A percentile compares a stretch with the other conserved stretches of the same genome.
These are phyloP conservation scores for Drosophila rellima DNA, from an alignment of 2,888 invertebrate genomes.

Conservation along the genomic window DNA sequence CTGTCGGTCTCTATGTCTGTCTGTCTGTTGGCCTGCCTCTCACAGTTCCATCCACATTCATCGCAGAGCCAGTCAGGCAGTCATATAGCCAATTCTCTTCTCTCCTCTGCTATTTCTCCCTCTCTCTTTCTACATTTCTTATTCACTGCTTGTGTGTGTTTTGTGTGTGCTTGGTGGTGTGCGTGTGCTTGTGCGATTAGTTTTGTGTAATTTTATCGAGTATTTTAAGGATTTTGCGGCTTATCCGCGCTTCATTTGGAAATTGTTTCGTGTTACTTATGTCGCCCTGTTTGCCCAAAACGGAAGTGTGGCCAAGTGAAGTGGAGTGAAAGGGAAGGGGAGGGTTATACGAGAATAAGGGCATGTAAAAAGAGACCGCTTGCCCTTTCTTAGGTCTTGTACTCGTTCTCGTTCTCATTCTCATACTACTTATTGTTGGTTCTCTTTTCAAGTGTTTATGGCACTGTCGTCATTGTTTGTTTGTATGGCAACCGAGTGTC, in stretches of 20 bases:
- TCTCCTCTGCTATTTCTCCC: constrained; percentile 13
- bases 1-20: constrained; percentile 32
- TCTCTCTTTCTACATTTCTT: constrained; percentile 11
- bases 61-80: constrained; percentile 36
- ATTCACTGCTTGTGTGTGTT: constrained; percentile 19
- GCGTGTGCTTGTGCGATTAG: constrained; percentile 82
- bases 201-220: constrained; percentile 85
- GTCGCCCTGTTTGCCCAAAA: constrained; percentile 54
- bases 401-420: constrained; percentile 21
- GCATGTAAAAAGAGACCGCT: constrained; percentile 56
- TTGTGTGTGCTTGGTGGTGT: constrained; percentile 38
- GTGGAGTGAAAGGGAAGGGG: constrained; percentile 10
- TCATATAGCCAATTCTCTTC: constrained; percentile 59
- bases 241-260: constrained; percentile 81
- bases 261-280: constrained; percentile 81
- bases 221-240: constrained; percentile 84
- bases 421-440: constrained; percentile 31
- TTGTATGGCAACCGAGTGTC: constrained; percentile 57
- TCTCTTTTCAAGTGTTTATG: constrained; percentile 69
- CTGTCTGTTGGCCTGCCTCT: constrained; percentile 33
- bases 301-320: constrained; percentile 34
- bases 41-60: constrained; percentile 42
- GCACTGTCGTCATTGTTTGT: constrained; percentile 66
- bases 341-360: constrained; percentile 35
- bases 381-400: constrained; percentile 44